Percentiles rank a stretch among this genome's conserved stretches.
These are phyloP conservation scores for Myotis davidii DNA, from an alignment of 2,113 vertebrate species.

Conservation along the genomic window DNA sequence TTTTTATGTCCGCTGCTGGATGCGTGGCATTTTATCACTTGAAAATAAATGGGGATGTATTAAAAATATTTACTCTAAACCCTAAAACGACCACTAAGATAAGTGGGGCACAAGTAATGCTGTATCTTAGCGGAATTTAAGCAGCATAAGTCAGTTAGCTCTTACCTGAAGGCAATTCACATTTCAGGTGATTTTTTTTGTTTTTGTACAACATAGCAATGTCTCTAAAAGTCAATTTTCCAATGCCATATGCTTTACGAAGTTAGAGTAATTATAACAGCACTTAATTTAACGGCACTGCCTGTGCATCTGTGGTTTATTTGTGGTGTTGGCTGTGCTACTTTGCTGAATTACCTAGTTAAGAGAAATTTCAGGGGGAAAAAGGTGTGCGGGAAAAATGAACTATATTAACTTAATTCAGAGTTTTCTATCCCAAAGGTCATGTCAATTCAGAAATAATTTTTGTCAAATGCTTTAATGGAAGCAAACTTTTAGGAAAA, in stretches of 20 bases:
- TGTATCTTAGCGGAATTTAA: not conserved
- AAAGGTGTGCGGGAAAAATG: not conserved
- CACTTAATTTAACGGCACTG: not conserved
- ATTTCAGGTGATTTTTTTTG: not conserved
- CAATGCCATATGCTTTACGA: not conserved
- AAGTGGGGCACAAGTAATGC: not conserved
- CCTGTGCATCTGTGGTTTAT: not conserved
- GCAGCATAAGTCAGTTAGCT: not conserved
- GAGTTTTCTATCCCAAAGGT: not conserved
- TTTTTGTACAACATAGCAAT: not conserved
- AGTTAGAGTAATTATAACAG: not conserved
- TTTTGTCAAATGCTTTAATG: slow-evolving; percentile 6
- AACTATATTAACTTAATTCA: not conserved
- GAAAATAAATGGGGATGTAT: not conserved
- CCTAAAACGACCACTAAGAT: not conserved
- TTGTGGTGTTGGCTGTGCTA: not conserved
- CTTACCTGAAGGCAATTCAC: slow-evolving; percentile 9
- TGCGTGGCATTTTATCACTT: not conserved
- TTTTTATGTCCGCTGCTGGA: not conserved
- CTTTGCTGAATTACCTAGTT: slow-evolving; percentile 9
- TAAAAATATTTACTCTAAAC: not conserved
- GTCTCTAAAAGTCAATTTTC: slow-evolving; percentile 16
- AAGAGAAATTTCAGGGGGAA: not conserved
- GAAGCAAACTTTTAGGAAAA: not conserved
- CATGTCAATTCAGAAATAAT: not conserved